These are phyloP conservation scores for Rhingia rostrata DNA, from an alignment of 2,888 invertebrate species.

Conservation along the genomic window DNA sequence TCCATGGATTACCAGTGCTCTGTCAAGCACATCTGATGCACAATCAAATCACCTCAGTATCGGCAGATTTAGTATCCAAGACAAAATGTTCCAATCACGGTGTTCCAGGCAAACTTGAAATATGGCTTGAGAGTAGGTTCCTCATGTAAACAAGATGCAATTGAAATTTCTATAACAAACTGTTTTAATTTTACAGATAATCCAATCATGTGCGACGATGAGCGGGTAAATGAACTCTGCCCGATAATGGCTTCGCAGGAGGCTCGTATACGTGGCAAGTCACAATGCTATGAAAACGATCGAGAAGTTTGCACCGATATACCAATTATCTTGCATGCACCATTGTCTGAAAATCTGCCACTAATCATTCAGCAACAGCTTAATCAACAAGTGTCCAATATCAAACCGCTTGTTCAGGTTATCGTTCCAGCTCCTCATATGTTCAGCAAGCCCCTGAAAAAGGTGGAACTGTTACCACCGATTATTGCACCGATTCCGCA, in stretches of 20 bases:
- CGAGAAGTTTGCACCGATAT: slow-evolving; percentile 82
- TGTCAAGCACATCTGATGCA: slow-evolving; percentile 91
- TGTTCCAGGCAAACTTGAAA: slow-evolving; percentile 87
- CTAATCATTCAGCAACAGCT: slow-evolving; percentile 77
- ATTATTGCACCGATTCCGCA: slow-evolving; percentile 78
- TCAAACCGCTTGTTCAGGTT: slow-evolving; percentile 79
- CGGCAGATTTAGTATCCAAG: slow-evolving; percentile 90
- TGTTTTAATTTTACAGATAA: slow-evolving; percentile 85
- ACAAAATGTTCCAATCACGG: slow-evolving; percentile 91
- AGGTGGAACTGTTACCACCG: slow-evolving; percentile 78
- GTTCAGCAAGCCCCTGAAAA: slow-evolving; percentile 76
- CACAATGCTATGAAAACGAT: slow-evolving; percentile 84
- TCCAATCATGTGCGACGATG: slow-evolving; percentile 91
- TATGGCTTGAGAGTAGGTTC: slow-evolving; percentile 90
- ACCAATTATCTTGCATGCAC: slow-evolving; percentile 78
- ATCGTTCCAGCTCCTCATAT: slow-evolving; percentile 79
- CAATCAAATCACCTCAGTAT: slow-evolving; percentile 89
- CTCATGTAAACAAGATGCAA: neutral
- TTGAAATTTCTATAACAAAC: neutral
- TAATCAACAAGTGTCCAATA: slow-evolving; percentile 76
- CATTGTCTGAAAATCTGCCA: slow-evolving; percentile 76
- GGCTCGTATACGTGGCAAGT: slow-evolving; percentile 88
- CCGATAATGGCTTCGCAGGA: slow-evolving; percentile 88
- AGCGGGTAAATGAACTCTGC: slow-evolving; percentile 87
- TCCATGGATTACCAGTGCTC: slow-evolving; percentile 91